Base-by-base conservation (phyloP, 2,113 vertebrate genomes). In the Perca flavescens region DNA sequence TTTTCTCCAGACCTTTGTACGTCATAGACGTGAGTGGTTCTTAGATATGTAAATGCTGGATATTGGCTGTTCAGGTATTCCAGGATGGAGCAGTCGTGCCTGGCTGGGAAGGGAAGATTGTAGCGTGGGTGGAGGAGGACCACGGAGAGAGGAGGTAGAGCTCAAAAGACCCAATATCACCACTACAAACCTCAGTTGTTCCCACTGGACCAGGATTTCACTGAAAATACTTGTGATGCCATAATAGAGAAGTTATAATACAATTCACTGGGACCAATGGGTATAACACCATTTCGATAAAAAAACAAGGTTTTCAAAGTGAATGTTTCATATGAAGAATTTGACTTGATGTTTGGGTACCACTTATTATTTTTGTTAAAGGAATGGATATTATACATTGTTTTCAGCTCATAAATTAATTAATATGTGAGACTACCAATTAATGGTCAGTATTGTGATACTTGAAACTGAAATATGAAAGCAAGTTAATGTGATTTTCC, bases 21-120 rank as follows among this genome's bases (percentile, higher is more conserved):
- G 54, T 79, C 73, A 72, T 64, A 72, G 16, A 77, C 64, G 49
- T 14, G 17, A 73, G 54, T 73, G 31, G 80, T 50, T 85, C 79
- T 81, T 47, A 36, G 65, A 71, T 77, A 77, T 85, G 60, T 80
- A 60, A 90, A 87, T 56, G 52, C 52, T 64, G 61, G 19, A 52
- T 85, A 40, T 76, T 28, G 63, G 13, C 64, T 86, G 22, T 65
- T 36, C 86, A 98, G 98, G 96, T 99, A 47, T 98, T 99, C 92
- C 97, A 97, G 16, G 97, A 99, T 36, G 96, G 97, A 69, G 97
- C 97, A 56, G 89, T 98, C 46, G 96, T 99, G 74, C 98, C 98
- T 31, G 98, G 98, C 80, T 99, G 98, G 98, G 98, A 99, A 88
- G 98, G 98, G 54, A 99, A 99, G 94, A 99, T 99, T 56, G 98